phyloP scores from a whole-genome alignment of 64 coral and sea anemone species.

The Actinia tenebrosa region DNA sequence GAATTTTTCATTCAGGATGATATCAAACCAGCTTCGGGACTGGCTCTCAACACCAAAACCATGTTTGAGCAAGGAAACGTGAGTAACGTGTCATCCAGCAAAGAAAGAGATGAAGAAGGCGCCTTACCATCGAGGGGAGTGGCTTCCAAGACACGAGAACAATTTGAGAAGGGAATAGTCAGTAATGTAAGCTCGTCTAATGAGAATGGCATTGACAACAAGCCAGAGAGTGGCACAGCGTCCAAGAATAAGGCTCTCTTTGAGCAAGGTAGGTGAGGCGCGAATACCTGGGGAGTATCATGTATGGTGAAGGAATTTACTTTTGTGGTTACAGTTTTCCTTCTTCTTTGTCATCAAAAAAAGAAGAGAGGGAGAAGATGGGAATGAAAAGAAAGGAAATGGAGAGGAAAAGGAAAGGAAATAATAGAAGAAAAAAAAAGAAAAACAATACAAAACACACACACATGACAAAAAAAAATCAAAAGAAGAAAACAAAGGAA shows the following conservation, averaged over 20 bases:
- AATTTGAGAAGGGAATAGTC: constrained; percentile 29
- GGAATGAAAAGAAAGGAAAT: too few relatives aligned
- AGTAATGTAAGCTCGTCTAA: constrained; percentile 24
- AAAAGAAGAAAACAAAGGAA: too few relatives aligned
- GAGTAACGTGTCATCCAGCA: constrained; percentile 21
- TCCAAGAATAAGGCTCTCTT: constrained; percentile 43
- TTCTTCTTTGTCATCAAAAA: too few relatives aligned
- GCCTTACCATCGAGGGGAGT: constrained; percentile 28
- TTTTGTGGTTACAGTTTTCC: too few relatives aligned
- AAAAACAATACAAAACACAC: too few relatives aligned
- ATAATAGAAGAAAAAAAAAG: too few relatives aligned
- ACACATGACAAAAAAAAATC: too few relatives aligned
- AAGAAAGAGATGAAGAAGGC: constrained; percentile 29
- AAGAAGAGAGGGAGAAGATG: too few relatives aligned
- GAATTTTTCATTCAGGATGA: background rate
- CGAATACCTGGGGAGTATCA: background rate
- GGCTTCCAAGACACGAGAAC: constrained; percentile 35
- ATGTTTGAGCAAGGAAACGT: constrained; percentile 51
- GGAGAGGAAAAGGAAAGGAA: too few relatives aligned
- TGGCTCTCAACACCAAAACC: background rate
- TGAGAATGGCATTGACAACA: constrained; percentile 4
- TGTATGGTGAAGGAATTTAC: too few relatives aligned
- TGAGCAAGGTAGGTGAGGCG: constrained; percentile 25
- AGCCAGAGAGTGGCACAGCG: constrained; percentile 28
- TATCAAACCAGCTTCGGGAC: background rate